These are phyloP conservation scores for Paralichthys olivaceus DNA, from an alignment of 2,113 vertebrate species.

Conservation along the genomic window DNA sequence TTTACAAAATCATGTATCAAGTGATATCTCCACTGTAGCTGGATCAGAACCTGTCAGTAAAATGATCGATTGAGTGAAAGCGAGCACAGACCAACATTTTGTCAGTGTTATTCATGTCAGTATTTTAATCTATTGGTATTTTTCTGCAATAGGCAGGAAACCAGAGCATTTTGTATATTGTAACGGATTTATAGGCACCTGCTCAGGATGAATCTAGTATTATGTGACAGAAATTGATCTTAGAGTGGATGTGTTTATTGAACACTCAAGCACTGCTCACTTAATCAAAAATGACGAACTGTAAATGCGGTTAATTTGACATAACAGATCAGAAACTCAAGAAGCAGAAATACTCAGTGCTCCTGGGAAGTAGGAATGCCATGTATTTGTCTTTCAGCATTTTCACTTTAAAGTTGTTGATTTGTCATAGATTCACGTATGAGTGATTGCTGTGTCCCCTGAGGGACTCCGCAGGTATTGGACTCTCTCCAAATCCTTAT, in stretches of 20 bases:
- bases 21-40: background rate
- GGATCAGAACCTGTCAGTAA: background rate
- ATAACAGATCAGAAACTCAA: background rate
- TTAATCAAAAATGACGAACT: background rate
- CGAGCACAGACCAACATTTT: background rate
- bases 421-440: constrained; percentile 39
- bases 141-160: constrained; percentile 1
- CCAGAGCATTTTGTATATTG: constrained; percentile 9
- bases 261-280: constrained; percentile 8
- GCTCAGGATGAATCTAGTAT: constrained; percentile 1
- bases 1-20: constrained; percentile 2
- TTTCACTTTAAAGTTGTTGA: constrained; percentile 30
- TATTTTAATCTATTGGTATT: constrained; percentile 3
- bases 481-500: constrained; percentile 34
- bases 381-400: constrained; percentile 18
- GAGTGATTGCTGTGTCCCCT: constrained; percentile 13
- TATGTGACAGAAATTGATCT: constrained; percentile 13
- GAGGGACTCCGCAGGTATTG: constrained; percentile 27
- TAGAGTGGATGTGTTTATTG: constrained; percentile 19
- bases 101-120: constrained; percentile 10
- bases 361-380: background rate
- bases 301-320: constrained; percentile 17
- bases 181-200: constrained; percentile 7
- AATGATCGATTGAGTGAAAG: background rate
- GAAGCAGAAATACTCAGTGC: constrained; percentile 1